phyloP scores from a whole-genome alignment of 2,888 invertebrate species.

The Leptinotarsa peninsularis region DNA sequence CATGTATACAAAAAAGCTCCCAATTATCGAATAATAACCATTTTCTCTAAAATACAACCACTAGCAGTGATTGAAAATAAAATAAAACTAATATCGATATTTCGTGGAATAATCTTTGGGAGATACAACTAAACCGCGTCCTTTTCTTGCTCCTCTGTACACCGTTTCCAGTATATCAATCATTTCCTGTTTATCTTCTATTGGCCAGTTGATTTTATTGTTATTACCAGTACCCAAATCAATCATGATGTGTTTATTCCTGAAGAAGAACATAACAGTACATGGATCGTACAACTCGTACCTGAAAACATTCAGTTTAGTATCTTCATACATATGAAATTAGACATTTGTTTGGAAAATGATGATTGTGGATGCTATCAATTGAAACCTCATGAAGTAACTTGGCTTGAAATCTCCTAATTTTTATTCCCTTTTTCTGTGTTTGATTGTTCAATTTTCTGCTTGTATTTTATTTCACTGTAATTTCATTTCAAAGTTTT shows the following conservation, averaged over 20 bases:
- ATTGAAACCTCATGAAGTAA: too few species aligned
- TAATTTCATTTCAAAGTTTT: too few species aligned
- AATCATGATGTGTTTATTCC: constrained; percentile 99
- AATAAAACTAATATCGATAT: constrained; percentile 88
- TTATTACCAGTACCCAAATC: constrained; percentile 99
- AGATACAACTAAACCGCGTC: constrained; percentile 98
- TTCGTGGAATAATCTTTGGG: constrained; percentile 99
- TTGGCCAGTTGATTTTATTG: constrained; percentile 99
- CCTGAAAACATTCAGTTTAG: constrained; percentile 23
- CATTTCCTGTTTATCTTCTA: constrained; percentile 99
- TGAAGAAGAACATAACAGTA: constrained; percentile 99
- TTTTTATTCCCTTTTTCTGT: too few species aligned
- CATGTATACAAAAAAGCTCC: too few species aligned
- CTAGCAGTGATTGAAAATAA: background rate
- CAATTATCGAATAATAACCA: too few species aligned
- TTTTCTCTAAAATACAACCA: too few species aligned
- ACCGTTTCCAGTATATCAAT: constrained; percentile 99
- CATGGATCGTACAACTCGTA: constrained; percentile 99
- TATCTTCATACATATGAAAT: background rate
- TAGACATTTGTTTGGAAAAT: too few species aligned
- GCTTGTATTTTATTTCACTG: too few species aligned
- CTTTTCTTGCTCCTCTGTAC: constrained; percentile 97
- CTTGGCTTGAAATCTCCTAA: too few species aligned
- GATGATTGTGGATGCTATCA: too few species aligned
- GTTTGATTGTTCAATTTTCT: too few species aligned